These are phyloP conservation scores for Callorhinus ursinus DNA, from an alignment of 2,113 vertebrate species.

Conservation along the genomic window DNA sequence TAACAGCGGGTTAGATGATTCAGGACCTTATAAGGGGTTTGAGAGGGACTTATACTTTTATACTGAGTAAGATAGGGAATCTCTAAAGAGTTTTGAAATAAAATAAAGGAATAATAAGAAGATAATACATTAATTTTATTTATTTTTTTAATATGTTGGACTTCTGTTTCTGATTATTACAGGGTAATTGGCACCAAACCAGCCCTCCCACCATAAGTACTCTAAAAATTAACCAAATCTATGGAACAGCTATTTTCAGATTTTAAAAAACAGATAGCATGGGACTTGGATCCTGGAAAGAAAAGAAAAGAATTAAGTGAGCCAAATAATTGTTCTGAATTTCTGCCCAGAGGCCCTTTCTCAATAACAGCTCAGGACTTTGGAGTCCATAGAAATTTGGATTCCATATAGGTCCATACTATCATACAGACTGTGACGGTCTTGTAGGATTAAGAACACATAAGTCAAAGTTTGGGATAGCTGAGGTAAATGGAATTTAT, in stretches of 20 bases:
- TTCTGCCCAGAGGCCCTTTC: neutral
- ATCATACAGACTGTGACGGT: neutral
- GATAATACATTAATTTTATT: neutral
- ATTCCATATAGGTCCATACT: neutral
- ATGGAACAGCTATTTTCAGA: neutral
- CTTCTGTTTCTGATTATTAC: neutral
- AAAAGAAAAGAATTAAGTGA: neutral
- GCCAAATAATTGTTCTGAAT: neutral
- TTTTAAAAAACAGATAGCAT: neutral
- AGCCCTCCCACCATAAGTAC: neutral
- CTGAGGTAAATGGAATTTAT: neutral
- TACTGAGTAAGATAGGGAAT: neutral
- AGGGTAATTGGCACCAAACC: neutral
- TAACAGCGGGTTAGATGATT: neutral
- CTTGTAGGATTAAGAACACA: neutral
- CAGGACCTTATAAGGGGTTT: neutral
- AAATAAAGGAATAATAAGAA: neutral
- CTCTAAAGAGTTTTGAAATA: neutral
- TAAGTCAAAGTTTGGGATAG: neutral
- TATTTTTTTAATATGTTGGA: neutral
- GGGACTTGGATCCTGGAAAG: neutral
- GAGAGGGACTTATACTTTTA: neutral
- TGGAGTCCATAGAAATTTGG: neutral
- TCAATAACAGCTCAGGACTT: neutral
- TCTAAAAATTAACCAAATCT: constrained; percentile 9